These are phyloP conservation scores for Heliconius ethilla DNA, from an alignment of 2,888 invertebrate species.

Conservation along the genomic window DNA sequence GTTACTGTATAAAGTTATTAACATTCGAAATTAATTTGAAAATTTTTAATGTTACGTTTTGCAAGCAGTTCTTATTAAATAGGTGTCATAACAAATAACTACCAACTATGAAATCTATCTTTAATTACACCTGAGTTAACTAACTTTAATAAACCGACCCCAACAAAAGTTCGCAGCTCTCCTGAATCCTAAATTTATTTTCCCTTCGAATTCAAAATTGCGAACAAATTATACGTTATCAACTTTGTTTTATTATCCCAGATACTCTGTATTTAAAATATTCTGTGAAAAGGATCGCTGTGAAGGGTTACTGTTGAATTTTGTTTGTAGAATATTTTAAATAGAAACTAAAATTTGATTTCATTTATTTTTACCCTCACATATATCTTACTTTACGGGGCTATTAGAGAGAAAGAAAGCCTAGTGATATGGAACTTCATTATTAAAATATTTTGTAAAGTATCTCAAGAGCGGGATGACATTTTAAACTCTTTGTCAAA, in stretches of 20 bases:
- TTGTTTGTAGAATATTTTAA: conserved; percentile 4
- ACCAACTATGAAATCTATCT: neutral
- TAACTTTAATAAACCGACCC: conserved; percentile 3
- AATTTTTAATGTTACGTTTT: neutral
- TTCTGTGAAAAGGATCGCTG: conserved; percentile 2
- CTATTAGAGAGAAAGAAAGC: too few relatives aligned
- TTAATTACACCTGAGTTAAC: neutral
- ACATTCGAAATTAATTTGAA: too few relatives aligned
- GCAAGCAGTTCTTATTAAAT: neutral
- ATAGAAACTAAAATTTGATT: neutral
- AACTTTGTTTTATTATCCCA: conserved; percentile 38
- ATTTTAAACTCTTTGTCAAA: too few relatives aligned
- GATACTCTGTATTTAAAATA: conserved; percentile 24
- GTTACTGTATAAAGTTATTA: too few relatives aligned
- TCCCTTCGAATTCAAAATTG: conserved; percentile 28
- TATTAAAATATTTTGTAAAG: conserved; percentile 16
- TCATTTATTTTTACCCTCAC: neutral
- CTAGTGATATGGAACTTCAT: neutral
- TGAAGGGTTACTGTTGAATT: neutral
- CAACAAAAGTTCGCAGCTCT: conserved; percentile 24
- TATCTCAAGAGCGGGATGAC: too few relatives aligned
- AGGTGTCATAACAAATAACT: neutral
- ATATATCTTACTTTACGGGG: too few relatives aligned
- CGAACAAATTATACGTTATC: conserved; percentile 38
- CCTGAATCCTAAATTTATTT: conserved; percentile 34